Evolutionary conservation across 2,113 vertebrate genomes (phyloP).

Genomic region (Callopanchax toddi): DNA sequence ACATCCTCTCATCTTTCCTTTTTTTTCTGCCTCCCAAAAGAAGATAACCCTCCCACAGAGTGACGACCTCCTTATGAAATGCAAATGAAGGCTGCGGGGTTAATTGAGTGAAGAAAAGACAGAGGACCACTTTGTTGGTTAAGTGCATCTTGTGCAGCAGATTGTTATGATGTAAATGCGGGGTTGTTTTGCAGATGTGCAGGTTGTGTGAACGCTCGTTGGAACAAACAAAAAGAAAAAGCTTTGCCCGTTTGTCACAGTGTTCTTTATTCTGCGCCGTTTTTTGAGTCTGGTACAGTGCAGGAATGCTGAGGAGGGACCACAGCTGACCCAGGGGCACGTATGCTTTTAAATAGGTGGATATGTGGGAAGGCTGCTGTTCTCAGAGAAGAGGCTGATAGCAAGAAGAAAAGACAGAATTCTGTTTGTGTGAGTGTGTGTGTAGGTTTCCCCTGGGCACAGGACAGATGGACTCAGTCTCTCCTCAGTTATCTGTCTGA

Average conservation of each 20-base stretch:
- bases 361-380: conserved; percentile 37
- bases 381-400: conserved; percentile 37
- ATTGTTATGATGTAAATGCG: conserved; percentile 41
- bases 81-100: conserved; percentile 86
- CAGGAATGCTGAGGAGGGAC: conserved; percentile 34
- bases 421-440: conserved; percentile 14
- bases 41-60: conserved; percentile 71
- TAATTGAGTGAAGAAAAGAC: conserved; percentile 81
- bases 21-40: conserved; percentile 74
- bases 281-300: conserved; percentile 30
- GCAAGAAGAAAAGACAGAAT: conserved; percentile 43
- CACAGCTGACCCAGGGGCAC: conserved; percentile 49
- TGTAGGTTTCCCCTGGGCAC: conserved; percentile 46
- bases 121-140: conserved; percentile 65
- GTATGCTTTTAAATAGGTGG: conserved; percentile 74
- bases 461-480: conserved; percentile 68
- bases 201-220: conserved; percentile 3
- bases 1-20: conserved; percentile 60
- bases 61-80: conserved; percentile 80
- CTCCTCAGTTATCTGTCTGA: conserved; percentile 59
- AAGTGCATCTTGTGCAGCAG: conserved; percentile 74
- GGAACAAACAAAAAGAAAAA: neutral
- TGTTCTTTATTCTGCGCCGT: conserved; percentile 5
- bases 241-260: neutral
- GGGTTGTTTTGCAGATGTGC: conserved; percentile 9